phyloP scores from a whole-genome alignment of 1,140 invertebrate genomes.

The Kradibia gibbosae region DNA sequence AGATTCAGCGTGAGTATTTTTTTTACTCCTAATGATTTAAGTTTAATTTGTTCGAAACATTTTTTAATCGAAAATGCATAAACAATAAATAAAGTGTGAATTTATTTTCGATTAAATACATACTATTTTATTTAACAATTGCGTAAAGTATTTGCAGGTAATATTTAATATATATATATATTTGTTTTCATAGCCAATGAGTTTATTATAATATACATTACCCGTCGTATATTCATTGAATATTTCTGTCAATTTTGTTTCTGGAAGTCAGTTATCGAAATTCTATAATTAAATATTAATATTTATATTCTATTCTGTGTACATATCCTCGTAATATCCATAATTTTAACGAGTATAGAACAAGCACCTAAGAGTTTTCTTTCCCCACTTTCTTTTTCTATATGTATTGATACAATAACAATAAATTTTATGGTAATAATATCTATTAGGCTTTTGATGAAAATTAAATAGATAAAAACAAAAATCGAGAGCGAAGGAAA shows the following conservation, averaged over 20 bases:
- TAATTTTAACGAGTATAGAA: conserved; percentile 48
- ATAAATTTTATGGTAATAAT: conserved; percentile 60
- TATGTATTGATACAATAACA: conserved; percentile 56
- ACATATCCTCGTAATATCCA: conserved; percentile 50
- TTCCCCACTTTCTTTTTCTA: conserved; percentile 45
- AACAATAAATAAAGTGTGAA: neutral
- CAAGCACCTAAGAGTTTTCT: conserved; percentile 45
- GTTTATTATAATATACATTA: neutral
- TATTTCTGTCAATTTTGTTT: conserved; percentile 18
- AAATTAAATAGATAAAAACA: conserved; percentile 54
- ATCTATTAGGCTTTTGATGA: conserved; percentile 57
- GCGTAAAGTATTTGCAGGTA: neutral
- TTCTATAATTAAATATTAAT: conserved; percentile 49
- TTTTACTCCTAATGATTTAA: neutral
- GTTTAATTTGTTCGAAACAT: neutral
- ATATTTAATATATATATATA: too few species aligned
- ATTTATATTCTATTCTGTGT: conserved; percentile 52
- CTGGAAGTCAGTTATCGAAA: conserved; percentile 32
- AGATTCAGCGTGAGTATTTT: neutral
- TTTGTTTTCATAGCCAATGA: neutral
- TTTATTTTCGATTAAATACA: neutral
- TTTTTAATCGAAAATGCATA: neutral
- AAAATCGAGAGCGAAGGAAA: conserved; percentile 56
- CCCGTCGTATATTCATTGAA: neutral
- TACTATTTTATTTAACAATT: neutral